Conservation (phyloP, 2,113 vertebrate species). For the Xyliphius kryptos region DNA sequence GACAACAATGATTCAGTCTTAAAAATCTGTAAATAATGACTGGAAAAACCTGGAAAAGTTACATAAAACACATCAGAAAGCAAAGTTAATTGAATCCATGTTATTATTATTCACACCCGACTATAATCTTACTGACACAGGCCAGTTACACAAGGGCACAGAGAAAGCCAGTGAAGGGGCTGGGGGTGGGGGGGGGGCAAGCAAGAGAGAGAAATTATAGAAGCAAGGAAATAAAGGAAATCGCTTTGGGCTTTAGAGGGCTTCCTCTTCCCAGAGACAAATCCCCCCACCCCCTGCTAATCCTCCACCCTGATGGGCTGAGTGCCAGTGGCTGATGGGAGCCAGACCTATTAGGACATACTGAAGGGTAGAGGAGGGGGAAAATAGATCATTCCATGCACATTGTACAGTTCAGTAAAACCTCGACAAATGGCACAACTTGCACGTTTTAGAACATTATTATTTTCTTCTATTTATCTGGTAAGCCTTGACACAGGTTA, state of each 20-base stretch:
- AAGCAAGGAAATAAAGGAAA: conserved; percentile 75
- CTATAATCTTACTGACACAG: conserved; percentile 2
- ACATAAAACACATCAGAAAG: background rate
- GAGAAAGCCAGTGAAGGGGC: conserved; percentile 1
- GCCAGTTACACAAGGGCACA: background rate
- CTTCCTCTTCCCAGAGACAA: conserved; percentile 76
- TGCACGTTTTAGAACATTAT: conserved; percentile 1
- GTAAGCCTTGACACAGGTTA: background rate
- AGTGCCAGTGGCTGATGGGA: conserved; percentile 62
- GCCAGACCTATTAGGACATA: conserved; percentile 34
- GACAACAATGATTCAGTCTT: background rate
- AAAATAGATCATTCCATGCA: conserved; percentile 29
- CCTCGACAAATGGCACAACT: conserved; percentile 7
- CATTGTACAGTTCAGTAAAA: conserved; percentile 8
- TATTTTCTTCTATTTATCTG: conserved; percentile 12
- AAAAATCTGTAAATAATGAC: conserved; percentile 13
- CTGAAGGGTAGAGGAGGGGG: conserved; percentile 4
- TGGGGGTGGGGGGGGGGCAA: conserved; percentile 14
- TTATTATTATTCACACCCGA: conserved; percentile 3
- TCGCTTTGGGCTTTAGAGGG: conserved; percentile 77
- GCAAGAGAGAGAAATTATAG: conserved; percentile 22
- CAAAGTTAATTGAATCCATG: conserved; percentile 2
- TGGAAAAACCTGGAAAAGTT: conserved; percentile 2
- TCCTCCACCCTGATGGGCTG: conserved; percentile 58
- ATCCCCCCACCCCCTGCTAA: conserved; percentile 44